These are phyloP conservation scores for Bagarius yarrelli DNA, from an alignment of 2,113 vertebrate genomes.

Conservation along the genomic window DNA sequence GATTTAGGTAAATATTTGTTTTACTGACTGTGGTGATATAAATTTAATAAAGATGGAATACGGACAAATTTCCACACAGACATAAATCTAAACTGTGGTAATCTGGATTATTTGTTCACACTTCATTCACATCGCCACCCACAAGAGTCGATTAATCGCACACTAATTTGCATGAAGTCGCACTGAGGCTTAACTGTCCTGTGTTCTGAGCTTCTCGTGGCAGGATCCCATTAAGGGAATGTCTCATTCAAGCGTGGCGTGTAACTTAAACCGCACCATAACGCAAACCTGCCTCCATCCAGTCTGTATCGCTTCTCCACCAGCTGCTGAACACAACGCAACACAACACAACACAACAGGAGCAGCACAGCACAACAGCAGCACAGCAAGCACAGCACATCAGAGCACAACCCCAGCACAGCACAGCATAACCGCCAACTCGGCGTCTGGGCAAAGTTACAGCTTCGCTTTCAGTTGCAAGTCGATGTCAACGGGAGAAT, in stretches of 20 bases:
- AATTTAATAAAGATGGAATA: too few relatives aligned
- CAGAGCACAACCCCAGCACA: neutral
- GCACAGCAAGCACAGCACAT: neutral
- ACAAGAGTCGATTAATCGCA: neutral
- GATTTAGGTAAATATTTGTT: too few relatives aligned
- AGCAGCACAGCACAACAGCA: neutral
- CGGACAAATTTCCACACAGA: neutral
- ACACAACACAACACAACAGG: neutral
- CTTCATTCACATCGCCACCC: neutral
- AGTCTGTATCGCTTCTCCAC: neutral
- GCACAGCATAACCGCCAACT: neutral
- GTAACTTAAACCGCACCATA: conserved; percentile 1
- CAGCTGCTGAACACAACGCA: neutral
- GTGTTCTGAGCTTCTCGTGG: neutral
- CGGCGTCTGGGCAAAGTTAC: neutral
- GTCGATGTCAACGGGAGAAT: neutral
- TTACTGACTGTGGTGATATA: too few relatives aligned
- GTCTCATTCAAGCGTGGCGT: neutral
- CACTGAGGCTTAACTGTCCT: neutral
- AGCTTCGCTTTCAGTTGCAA: neutral
- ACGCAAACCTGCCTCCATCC: neutral
- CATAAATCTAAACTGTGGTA: neutral
- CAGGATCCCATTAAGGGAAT: neutral
- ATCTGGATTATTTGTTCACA: neutral
- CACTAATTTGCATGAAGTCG: neutral